Conservation (phyloP, 2,888 invertebrate genomes). For the Myopa tessellatipennis region DNA sequence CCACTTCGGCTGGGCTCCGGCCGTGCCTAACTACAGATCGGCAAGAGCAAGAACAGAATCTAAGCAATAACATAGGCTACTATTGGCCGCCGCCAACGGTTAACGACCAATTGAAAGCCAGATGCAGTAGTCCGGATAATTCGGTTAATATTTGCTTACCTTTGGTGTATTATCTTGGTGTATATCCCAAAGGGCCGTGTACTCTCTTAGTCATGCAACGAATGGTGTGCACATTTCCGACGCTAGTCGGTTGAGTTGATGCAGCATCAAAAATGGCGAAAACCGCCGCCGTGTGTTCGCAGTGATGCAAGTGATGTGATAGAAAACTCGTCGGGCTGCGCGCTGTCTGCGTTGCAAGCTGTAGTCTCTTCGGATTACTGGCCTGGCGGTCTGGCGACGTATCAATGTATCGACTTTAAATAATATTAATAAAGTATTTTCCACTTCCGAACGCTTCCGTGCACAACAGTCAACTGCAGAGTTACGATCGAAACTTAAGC, state of each 20-base stretch:
- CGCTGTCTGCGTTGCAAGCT: not conserved
- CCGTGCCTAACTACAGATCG: not conserved
- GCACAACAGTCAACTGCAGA: constrained; percentile 69
- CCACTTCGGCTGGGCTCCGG: constrained; percentile 27
- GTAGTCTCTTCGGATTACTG: not conserved
- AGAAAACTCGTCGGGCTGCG: too few relatives aligned
- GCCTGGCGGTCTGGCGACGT: constrained; percentile 43
- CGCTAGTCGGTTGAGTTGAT: not conserved
- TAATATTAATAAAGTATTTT: constrained; percentile 69
- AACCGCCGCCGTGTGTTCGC: too few relatives aligned
- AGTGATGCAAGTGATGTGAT: too few relatives aligned
- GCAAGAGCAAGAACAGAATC: constrained; percentile 24
- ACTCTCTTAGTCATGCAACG: not conserved
- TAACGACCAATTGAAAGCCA: constrained; percentile 43
- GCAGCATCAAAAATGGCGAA: not conserved
- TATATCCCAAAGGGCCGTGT: not conserved
- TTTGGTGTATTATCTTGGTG: not conserved
- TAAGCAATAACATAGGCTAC: constrained; percentile 35
- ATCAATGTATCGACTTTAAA: constrained; percentile 49
- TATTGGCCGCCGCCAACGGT: constrained; percentile 44
- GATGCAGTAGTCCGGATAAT: not conserved
- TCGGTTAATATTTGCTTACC: constrained; percentile 20
- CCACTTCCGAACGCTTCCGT: constrained; percentile 70
- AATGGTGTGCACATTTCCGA: constrained; percentile 2
- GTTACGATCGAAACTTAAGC: constrained; percentile 69